Evolutionary conservation across 2,888 invertebrate species (phyloP), one percentile per base, ranked within the genome.

Genomic region (Brachyptera risi): DNA sequence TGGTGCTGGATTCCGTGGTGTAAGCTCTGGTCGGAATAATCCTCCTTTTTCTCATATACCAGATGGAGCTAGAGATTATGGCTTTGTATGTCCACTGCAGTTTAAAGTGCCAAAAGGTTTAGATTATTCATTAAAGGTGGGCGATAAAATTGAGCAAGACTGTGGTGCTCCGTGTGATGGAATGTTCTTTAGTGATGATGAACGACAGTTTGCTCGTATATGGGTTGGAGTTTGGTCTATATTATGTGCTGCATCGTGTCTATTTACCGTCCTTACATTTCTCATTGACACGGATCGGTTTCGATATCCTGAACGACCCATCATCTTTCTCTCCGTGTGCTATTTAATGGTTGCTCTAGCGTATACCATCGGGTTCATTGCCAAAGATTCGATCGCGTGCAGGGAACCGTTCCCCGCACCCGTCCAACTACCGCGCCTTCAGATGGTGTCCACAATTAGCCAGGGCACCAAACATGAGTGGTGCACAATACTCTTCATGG

Each of bases 221-320:
- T 97, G 97, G 96, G 91, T 98, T 66, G 92, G 95, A 57, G 86
- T 90, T 56, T 96, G 96, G 92, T 93, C 96, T 3, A 84, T 90
- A 49, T 78, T 96, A 49, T 97, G 97, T 73, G 84, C 92, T 38
- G 80, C 86, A 2, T 95, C 96, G 68, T 96, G 97, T 68, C 81
- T 96, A 61, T 96, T 98, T 76, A 93, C 93, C 63, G 87, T 93
- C 61, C 80, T 92, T 68, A 98, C 98, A 7, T 97, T 96, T 74
- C 80, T 95, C 65, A 91, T 98, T 67, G 97, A 98, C 75, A 92
- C 93, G 63, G 89, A 92, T 70, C 83, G 98, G 69, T 99, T 99
- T 76, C 86, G 94, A 44, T 99, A 98, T 77, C 98, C 99, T 11
- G 98, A 99, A 76, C 83, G 97, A 67, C 96, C 98, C 1, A 96